Conservation (phyloP, 2,888 invertebrate species). For the Pristionchus maxplancki region DNA sequence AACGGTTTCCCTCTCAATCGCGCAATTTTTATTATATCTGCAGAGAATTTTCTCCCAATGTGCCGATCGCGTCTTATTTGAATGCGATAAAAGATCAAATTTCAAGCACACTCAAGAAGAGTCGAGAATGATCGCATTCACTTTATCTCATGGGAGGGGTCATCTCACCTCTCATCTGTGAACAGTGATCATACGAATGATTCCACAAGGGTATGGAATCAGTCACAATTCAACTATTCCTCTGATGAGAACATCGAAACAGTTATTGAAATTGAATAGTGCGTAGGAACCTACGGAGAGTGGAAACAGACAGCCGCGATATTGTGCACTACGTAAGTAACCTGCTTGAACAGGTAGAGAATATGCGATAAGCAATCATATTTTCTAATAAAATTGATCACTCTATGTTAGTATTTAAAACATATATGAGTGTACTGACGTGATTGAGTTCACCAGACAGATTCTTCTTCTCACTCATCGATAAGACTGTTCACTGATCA, state of each 20-base stretch:
- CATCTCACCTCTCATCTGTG: not conserved
- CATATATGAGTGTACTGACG: not conserved
- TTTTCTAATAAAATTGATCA: no score
- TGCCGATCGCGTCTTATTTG: not conserved
- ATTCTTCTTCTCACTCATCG: not conserved
- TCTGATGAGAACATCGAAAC: not conserved
- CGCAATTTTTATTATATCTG: not conserved
- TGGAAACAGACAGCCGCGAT: not conserved
- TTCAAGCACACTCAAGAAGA: not conserved
- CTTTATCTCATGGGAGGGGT: not conserved
- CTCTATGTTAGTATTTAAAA: no score
- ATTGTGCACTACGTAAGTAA: not conserved
- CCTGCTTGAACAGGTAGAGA: no score
- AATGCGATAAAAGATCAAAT: constrained; percentile 30
- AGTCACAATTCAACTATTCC: not conserved
- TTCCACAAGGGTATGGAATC: not conserved
- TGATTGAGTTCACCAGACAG: not conserved
- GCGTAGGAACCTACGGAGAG: not conserved
- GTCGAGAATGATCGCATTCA: not conserved
- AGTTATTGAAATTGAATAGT: not conserved
- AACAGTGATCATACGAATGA: constrained; percentile 20
- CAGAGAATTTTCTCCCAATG: not conserved
- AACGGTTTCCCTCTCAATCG: not conserved
- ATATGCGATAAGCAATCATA: no score
- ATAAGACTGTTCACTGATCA: constrained; percentile 1